phyloP scores from a whole-genome alignment of 2,888 invertebrate species.

The Lepeophtheirus nordmannii region DNA sequence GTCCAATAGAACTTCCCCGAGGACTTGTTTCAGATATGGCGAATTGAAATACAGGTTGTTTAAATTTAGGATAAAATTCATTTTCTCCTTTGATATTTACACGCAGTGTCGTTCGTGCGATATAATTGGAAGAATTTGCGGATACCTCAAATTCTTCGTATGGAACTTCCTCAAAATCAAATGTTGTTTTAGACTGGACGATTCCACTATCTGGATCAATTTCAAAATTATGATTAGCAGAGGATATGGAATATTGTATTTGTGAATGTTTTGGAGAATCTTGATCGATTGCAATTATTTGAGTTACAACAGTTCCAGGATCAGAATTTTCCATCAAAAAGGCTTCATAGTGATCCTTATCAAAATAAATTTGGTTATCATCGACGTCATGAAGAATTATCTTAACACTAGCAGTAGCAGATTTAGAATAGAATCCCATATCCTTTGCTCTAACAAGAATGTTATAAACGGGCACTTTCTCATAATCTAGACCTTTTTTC shows the following conservation, averaged over 20 bases:
- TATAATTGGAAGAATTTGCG: conserved; percentile 54
- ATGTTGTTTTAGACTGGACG: conserved; percentile 54
- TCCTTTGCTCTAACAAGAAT: conserved; percentile 76
- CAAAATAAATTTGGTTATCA: conserved; percentile 76
- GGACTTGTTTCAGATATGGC: conserved; percentile 82
- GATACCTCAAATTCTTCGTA: conserved; percentile 36
- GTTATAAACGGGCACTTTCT: conserved; percentile 63
- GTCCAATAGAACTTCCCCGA: conserved; percentile 66
- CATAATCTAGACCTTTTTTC: conserved; percentile 65
- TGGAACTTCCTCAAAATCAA: conserved; percentile 62
- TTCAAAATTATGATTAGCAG: conserved; percentile 54
- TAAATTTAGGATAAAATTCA: conserved; percentile 71
- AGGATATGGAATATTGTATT: conserved; percentile 64
- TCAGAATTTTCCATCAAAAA: conserved; percentile 68
- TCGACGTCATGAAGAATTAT: conserved; percentile 80
- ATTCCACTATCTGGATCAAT: conserved; percentile 61
- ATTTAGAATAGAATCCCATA: conserved; percentile 60
- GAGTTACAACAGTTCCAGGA: conserved; percentile 54
- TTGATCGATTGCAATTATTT: conserved; percentile 59
- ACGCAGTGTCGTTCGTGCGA: conserved; percentile 58
- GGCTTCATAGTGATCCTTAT: conserved; percentile 56
- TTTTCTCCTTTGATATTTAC: conserved; percentile 69
- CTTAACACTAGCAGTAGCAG: conserved; percentile 60
- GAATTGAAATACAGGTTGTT: conserved; percentile 76
- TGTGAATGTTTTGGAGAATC: conserved; percentile 76